A percentile compares a stretch with the other conserved stretches of the same genome.
These are phyloP conservation scores for Sebastes taczanowskii DNA, from an alignment of 2,797 vertebrate species.

Conservation along the genomic window DNA sequence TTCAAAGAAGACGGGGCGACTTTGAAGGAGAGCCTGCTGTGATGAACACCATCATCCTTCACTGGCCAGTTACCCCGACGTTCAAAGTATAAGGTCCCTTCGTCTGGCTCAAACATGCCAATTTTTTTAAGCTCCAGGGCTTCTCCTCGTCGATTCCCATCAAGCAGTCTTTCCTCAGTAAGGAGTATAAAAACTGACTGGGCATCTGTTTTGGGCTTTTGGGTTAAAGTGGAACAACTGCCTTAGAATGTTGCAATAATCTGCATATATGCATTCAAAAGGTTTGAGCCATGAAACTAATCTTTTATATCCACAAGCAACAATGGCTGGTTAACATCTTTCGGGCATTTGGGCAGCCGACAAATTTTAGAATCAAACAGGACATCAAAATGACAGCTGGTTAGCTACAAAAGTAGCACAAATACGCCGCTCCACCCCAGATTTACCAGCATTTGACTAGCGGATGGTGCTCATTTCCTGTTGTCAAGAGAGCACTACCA, in stretches of 20 bases:
- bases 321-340: conserved; percentile 3
- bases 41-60: neutral
- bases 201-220: neutral
- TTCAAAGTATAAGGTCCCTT: neutral
- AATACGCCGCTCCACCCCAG: neutral
- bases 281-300: neutral
- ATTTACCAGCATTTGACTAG: conserved; percentile 24
- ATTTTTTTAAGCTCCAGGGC: neutral
- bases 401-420: conserved; percentile 34
- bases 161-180: neutral
- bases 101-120: neutral
- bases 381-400: conserved; percentile 11
- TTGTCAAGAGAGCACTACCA: neutral
- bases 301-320: conserved; percentile 6
- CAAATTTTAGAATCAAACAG: conserved; percentile 8
- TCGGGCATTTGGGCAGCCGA: neutral
- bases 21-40: neutral
- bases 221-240: conserved; percentile 2
- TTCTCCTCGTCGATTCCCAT: neutral
- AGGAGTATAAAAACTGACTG: neutral
- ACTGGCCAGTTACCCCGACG: neutral
- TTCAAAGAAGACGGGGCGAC: neutral
- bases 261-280: neutral
- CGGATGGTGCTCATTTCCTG: neutral
- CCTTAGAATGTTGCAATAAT: neutral